Percentiles rank a stretch among this genome's conserved stretches.
Conservation (phyloP, 2,888 invertebrate species). For the Alsophila aescularia region DNA sequence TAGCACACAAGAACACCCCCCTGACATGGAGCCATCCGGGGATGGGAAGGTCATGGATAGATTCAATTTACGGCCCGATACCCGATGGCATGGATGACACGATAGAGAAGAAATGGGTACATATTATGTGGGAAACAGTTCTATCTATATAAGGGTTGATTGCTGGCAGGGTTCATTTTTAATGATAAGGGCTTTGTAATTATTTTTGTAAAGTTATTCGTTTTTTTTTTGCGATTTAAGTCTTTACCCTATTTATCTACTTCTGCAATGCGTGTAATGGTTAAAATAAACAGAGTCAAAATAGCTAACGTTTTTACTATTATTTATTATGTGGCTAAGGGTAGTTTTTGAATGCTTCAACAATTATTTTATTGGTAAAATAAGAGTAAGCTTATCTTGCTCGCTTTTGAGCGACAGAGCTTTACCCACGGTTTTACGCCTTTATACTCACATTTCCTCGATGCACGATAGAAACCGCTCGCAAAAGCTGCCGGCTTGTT, state of each 20-base stretch:
- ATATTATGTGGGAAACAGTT: neutral
- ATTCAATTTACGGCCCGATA: slow-evolving; percentile 24
- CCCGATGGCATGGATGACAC: neutral
- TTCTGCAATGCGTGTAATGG: too few species aligned
- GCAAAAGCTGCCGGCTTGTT: slow-evolving; percentile 16
- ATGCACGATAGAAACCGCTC: neutral
- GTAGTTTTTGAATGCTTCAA: too few species aligned
- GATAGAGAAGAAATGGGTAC: neutral
- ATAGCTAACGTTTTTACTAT: too few species aligned
- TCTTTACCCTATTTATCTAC: too few species aligned
- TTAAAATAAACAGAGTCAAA: too few species aligned
- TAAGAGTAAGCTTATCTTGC: neutral
- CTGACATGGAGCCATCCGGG: slow-evolving; percentile 7
- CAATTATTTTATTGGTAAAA: neutral
- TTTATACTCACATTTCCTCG: neutral
- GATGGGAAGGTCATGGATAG: slow-evolving; percentile 13
- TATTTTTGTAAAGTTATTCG: neutral
- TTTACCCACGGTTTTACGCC: neutral
- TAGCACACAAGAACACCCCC: slow-evolving; percentile 3
- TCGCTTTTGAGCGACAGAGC: neutral
- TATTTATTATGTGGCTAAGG: too few species aligned
- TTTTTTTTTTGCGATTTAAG: too few species aligned
- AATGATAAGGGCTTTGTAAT: too few species aligned
- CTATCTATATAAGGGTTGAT: neutral
- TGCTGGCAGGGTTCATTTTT: too few species aligned